Evolutionary conservation across 1,140 invertebrate genomes (phyloP).

Genomic region (Conus betulinus): DNA sequence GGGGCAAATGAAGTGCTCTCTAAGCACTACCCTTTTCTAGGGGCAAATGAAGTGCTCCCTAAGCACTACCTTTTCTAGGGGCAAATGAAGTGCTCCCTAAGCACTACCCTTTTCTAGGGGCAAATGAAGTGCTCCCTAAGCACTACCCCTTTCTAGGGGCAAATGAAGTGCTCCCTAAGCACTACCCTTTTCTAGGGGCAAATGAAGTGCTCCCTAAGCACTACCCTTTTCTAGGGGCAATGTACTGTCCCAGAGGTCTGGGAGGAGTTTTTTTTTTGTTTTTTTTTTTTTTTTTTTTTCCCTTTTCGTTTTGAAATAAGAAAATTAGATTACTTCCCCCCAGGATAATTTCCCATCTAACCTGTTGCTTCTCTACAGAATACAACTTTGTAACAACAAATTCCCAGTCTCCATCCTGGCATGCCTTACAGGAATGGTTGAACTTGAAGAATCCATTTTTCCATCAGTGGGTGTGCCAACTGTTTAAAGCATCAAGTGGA

Average conservation of each 20-base stretch:
- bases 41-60: background rate
- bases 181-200: background rate
- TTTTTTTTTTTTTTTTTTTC: background rate
- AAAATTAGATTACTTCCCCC: too few relatives aligned
- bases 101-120: background rate
- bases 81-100: background rate
- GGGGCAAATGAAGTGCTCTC: background rate
- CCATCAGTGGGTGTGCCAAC: too few relatives aligned
- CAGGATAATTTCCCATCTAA: too few relatives aligned
- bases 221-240: background rate
- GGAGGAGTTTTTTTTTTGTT: background rate
- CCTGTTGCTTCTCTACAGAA: too few relatives aligned
- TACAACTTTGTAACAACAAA: too few relatives aligned
- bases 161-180: background rate
- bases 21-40: background rate
- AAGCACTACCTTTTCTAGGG: background rate
- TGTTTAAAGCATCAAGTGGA: too few relatives aligned
- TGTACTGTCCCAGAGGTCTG: background rate
- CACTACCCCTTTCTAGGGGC: background rate
- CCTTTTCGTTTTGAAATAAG: too few relatives aligned
- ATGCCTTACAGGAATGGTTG: too few relatives aligned
- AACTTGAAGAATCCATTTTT: too few relatives aligned
- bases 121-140: background rate
- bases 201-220: background rate
- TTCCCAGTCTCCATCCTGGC: too few relatives aligned